Base-by-base conservation (phyloP, 2,888 invertebrate genomes). In the Dione juno region DNA sequence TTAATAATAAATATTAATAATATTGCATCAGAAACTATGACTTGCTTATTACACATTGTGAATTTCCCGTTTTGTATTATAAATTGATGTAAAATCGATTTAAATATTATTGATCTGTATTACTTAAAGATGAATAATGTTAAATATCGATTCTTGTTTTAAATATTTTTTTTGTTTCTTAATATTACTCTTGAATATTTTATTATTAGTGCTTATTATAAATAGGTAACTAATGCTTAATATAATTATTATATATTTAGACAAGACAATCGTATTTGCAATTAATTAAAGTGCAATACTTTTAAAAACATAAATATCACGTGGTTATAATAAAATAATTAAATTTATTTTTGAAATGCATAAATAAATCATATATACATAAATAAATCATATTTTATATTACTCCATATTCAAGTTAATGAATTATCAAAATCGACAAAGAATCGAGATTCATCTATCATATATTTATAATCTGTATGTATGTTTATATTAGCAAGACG, bases 21-120 rank as follows among this genome's bases (percentile, higher is more conserved):
- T 41, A 69, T 66, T 70, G 66, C 70, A 53, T 66, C 66, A 66
- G 66, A 66, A 70, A 66, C 16, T 41, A 48, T 21, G 43, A 59
- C 59, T 59, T 37, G 66, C 59, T n/a, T 66, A 61, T 70, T 41
- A 40, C 35, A 40, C 28, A 37, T 54, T 6, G n/a, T 11, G 28
- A 45, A 61, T 45, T 45, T 35, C 45, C 11, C n/a, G 10, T 14
- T 45, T 16, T 43, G 0, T n/a, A n/a, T 61, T 35, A n/a, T 28
- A 16, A n/a, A 61, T 45, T 45, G 7, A 7, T 61, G n/a, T 10
- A n/a, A 61, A 16, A 61, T 61, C 61, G 61, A 61, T 61, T 45
- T 45, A 11, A 0, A 45, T 14, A 10, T 28, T 45, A 7, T 16
- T 61, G n/a, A 61, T 61, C 57, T 37, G 11, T 16, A n/a, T 37